A percentile compares a stretch with the other conserved stretches of the same genome.
phyloP scores from a whole-genome alignment of 2,888 invertebrate genomes.

The Rhamphomyia laevipes region DNA sequence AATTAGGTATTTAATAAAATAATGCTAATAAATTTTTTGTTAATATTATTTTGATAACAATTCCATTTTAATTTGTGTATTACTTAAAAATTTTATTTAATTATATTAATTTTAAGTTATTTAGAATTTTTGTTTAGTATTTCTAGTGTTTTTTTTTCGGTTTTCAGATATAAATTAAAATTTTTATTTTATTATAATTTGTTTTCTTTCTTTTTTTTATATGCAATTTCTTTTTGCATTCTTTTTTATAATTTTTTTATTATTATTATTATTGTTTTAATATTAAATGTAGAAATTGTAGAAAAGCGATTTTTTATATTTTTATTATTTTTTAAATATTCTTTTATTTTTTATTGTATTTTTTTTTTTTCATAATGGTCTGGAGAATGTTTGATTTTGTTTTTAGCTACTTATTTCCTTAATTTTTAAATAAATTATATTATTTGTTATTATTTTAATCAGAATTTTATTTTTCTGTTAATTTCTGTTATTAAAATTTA shows the following conservation, averaged over 20 bases:
- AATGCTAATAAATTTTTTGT: too few species aligned
- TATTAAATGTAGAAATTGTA: constrained; percentile 10
- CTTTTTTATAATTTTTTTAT: neutral
- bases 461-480: too few species aligned
- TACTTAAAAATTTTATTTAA: too few species aligned
- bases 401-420: neutral
- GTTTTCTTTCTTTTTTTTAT: neutral
- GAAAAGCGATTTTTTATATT: constrained; percentile 10
- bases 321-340: neutral
- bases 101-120: too few species aligned
- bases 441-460: neutral
- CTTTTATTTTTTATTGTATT: neutral
- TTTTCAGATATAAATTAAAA: neutral
- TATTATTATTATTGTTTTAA: neutral
- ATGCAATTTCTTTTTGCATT: neutral
- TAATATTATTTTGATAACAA: too few species aligned
- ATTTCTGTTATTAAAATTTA: too few species aligned
- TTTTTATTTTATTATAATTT: neutral
- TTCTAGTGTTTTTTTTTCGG: neutral
- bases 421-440: neutral
- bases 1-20: too few species aligned
- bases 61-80: too few species aligned
- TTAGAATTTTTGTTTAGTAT: too few species aligned
- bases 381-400: neutral
- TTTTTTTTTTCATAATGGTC: neutral